Conservation (phyloP, 2,113 vertebrate species). For the Paedocypris sp. region DNA sequence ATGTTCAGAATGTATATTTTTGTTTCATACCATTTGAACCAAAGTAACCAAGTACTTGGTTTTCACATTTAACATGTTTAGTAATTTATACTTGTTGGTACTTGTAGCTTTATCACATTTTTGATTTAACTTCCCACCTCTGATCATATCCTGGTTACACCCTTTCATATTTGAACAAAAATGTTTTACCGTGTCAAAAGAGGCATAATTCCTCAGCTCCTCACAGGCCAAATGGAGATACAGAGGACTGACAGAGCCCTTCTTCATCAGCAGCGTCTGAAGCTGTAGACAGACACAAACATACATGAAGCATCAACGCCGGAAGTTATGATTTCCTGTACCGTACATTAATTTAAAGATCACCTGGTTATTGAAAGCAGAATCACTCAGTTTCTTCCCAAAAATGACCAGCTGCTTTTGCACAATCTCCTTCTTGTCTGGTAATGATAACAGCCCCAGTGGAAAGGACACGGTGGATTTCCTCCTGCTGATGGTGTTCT, state of each 20-base stretch:
- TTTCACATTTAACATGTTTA: no score
- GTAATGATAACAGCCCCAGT: conserved; percentile 58
- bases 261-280: conserved; percentile 70
- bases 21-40: no score
- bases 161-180: no score
- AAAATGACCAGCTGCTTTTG: conserved; percentile 65
- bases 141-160: no score
- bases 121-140: no score
- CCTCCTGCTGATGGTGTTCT: conserved; percentile 56
- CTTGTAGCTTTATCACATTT: no score
- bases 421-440: conserved; percentile 63
- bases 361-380: conserved; percentile 85
- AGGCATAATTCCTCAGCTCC: conserved; percentile 69
- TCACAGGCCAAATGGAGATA: conserved; percentile 75
- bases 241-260: conserved; percentile 66
- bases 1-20: no score
- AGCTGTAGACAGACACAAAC: conserved; percentile 54
- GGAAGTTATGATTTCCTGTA: neutral
- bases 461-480: conserved; percentile 44
- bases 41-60: no score
- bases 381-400: conserved; percentile 78
- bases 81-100: no score
- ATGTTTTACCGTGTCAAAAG: conserved; percentile 69
- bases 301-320: neutral
- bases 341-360: neutral